Base-by-base conservation (phyloP, 1,140 invertebrate genomes). In the Drosophila pruinosa region DNA sequence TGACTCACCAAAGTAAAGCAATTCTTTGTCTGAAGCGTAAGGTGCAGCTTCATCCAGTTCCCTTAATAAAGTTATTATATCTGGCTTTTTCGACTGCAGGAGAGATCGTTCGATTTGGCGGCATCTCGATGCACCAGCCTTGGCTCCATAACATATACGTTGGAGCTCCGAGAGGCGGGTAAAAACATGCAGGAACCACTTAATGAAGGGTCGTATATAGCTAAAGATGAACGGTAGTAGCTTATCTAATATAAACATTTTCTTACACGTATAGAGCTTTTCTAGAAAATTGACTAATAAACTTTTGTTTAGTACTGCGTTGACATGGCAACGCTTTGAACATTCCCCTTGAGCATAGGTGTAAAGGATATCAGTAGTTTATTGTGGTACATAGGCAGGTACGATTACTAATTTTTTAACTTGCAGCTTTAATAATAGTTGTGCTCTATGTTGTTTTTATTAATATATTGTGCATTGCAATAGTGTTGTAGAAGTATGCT, bases 141-240 rank as follows among this genome's bases (percentile, higher is more conserved):
- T 92, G 73, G 96, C 94, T 4, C 96, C 96, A 91, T 98, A 98
- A 89, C 97, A 98, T 59, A 98, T 97, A 78, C 98, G 93, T 91
- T 99, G 97, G 2, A 99, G 91, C 92, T 99, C 97, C 92, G 97
- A 98, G 72, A 98, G 93, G 64, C 94, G 94, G 7, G 97, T 98
- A 10, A 96, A 96, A 89, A 94, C 95, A 52, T 95, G 93, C 17
- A 98, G 91, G 88, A 98, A 95, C 96, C 97, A 98, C 93, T 99
- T 99, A 38, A 97, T 93, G 48, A 96, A 91, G 1, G 95, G 95
- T 69, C 96, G 92, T 24, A 96, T 91, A 91, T 95, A 96, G 92
- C 93, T 94, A 75, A 93, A 94, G 28, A 95, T 80, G 21, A 83
- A 75, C 2, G 89, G 89, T 22, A 90, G 19, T 38, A 89, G 22